Percentiles rank a stretch among this genome's conserved stretches.
phyloP scores from a whole-genome alignment of 2,888 invertebrate species.

The Adelphocoris suturalis region DNA sequence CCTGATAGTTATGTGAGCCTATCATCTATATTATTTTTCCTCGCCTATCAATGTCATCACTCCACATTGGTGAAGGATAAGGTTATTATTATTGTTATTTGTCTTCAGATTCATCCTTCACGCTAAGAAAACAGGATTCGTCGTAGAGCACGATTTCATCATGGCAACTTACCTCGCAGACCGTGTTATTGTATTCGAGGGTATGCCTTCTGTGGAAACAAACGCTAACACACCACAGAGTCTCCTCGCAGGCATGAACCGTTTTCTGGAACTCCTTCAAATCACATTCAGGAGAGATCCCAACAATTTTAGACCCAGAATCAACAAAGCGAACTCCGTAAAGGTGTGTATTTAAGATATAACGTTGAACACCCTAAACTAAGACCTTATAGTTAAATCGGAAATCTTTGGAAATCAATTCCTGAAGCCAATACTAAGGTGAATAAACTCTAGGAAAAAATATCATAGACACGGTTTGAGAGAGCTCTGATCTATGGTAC shows the following conservation, averaged over 20 bases:
- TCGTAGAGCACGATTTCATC: slow-evolving; percentile 99
- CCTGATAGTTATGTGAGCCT: no score
- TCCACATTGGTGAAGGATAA: no score
- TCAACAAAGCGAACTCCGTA: slow-evolving; percentile 97
- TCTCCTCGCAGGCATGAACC: slow-evolving; percentile 98
- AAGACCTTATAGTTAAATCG: no score
- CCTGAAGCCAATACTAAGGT: slow-evolving; percentile 25
- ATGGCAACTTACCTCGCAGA: slow-evolving; percentile 99
- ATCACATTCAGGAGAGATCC: slow-evolving; percentile 99
- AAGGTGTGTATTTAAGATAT: slow-evolving; percentile 86
- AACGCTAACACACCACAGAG: slow-evolving; percentile 95
- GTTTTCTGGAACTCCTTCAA: slow-evolving; percentile 95
- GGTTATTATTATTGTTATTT: no score
- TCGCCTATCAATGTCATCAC: no score
- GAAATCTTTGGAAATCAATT: no score
- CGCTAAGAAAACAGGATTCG: slow-evolving; percentile 99
- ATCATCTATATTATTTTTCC: no score
- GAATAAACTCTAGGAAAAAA: not conserved
- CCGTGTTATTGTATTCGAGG: slow-evolving; percentile 98
- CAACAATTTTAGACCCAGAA: slow-evolving; percentile 98
- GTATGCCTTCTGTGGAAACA: slow-evolving; percentile 92
- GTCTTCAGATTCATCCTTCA: slow-evolving; percentile 92
- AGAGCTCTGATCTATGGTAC: no score
- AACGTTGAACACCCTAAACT: no score
- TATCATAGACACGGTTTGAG: no score